These are phyloP conservation scores for Ephestia elutella DNA, from an alignment of 1,140 invertebrate species.

Conservation along the genomic window DNA sequence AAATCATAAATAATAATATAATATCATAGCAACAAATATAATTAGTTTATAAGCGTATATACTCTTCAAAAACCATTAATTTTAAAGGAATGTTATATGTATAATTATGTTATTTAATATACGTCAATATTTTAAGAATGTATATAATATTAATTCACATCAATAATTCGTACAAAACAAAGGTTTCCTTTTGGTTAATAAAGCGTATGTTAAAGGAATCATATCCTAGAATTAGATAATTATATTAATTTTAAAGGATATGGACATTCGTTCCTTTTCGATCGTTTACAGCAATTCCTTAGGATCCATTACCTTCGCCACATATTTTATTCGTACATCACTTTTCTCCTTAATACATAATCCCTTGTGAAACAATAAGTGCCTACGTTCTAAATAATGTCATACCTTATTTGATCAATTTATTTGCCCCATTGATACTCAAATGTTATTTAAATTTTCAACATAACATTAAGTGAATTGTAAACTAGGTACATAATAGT, in stretches of 20 bases:
- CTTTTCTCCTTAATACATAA: neutral
- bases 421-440: neutral
- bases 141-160: slow-evolving; percentile 7
- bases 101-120: slow-evolving; percentile 11
- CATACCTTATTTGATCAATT: neutral
- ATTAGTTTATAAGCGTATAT: slow-evolving; percentile 15
- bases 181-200: slow-evolving; percentile 25
- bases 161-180: slow-evolving; percentile 30
- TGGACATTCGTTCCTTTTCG: slow-evolving; percentile 27
- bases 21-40: slow-evolving; percentile 13
- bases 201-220: slow-evolving; percentile 36
- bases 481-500: no score
- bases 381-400: neutral
- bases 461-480: no score
- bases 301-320: neutral
- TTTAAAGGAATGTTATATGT: slow-evolving; percentile 1
- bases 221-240: slow-evolving; percentile 18
- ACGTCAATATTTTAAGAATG: slow-evolving; percentile 10
- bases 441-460: no score
- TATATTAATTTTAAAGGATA: slow-evolving; percentile 27
- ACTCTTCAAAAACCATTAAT: slow-evolving; percentile 12
- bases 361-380: no score
- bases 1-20: slow-evolving; percentile 9
- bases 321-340: neutral
- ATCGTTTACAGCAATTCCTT: slow-evolving; percentile 17